Conservation (phyloP, 2,113 vertebrate species). For the Alces alces region DNA sequence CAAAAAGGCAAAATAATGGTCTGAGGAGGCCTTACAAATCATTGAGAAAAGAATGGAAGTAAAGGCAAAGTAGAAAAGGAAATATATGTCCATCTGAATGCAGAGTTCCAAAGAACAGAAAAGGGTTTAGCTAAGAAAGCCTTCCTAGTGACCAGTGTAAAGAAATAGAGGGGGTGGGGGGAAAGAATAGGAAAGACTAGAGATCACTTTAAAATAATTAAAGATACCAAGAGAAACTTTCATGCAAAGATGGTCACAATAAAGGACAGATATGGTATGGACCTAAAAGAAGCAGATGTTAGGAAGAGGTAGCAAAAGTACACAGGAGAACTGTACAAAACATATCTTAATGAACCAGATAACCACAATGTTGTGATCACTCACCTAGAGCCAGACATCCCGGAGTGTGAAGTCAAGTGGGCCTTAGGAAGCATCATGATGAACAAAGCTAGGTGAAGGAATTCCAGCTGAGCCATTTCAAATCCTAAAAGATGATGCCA, state of each 20-base stretch:
- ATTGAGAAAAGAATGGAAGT: not conserved
- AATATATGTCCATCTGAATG: not conserved
- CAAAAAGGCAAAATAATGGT: not conserved
- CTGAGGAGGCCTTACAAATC: not conserved
- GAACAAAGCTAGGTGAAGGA: not conserved
- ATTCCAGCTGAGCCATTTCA: not conserved
- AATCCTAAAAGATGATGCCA: not conserved
- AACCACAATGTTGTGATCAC: not conserved
- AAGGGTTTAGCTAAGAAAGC: not conserved
- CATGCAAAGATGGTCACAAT: not conserved
- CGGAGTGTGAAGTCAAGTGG: not conserved
- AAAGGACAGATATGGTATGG: not conserved
- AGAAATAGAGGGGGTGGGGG: not conserved
- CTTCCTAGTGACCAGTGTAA: not conserved
- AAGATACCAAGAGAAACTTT: not conserved
- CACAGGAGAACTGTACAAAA: not conserved
- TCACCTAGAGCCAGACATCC: too few species aligned
- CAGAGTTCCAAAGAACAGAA: not conserved
- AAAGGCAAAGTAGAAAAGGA: not conserved
- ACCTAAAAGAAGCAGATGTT: not conserved
- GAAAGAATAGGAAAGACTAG: not conserved
- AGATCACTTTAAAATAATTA: not conserved
- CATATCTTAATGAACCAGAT: not conserved
- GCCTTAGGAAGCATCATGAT: not conserved
- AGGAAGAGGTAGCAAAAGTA: not conserved